Percentiles rank a stretch among this genome's conserved stretches.
Evolutionary conservation across 1,140 invertebrate species (phyloP).

Genomic region (Harlomillsia oculata): DNA sequence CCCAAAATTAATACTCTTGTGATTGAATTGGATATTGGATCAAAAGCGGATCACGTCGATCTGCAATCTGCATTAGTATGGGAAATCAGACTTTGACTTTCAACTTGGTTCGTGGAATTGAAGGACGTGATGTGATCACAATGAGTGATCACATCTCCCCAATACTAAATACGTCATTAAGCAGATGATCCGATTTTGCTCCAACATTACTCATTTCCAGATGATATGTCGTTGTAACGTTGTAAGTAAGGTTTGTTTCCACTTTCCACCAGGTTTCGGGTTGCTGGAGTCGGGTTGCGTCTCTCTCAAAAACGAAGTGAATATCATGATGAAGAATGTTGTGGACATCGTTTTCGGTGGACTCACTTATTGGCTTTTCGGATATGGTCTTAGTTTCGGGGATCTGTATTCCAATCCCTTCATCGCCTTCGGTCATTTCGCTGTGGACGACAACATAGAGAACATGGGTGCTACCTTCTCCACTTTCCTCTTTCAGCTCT

Average conservation of each 20-base stretch:
- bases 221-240: neutral
- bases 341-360: constrained; percentile 86
- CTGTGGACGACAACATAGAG: constrained; percentile 29
- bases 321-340: constrained; percentile 96
- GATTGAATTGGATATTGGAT: neutral
- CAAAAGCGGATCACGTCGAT: too few species aligned
- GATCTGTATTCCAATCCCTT: constrained; percentile 30
- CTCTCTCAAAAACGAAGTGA: constrained; percentile 86
- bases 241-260: neutral
- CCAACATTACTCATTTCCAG: neutral
- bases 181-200: neutral
- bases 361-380: constrained; percentile 65
- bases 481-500: constrained; percentile 76
- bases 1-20: neutral
- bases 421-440: constrained; percentile 34
- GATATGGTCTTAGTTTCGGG: constrained; percentile 33
- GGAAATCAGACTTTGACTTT: too few species aligned
- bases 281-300: constrained; percentile 87
- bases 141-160: constrained; percentile 8
- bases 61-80: too few species aligned
- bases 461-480: constrained; percentile 53
- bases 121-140: too few species aligned
- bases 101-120: too few species aligned
- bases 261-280: constrained; percentile 60
- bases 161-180: constrained; percentile 9